Conservation (phyloP, 2,113 vertebrate genomes). For the Psittacus erithacus region DNA sequence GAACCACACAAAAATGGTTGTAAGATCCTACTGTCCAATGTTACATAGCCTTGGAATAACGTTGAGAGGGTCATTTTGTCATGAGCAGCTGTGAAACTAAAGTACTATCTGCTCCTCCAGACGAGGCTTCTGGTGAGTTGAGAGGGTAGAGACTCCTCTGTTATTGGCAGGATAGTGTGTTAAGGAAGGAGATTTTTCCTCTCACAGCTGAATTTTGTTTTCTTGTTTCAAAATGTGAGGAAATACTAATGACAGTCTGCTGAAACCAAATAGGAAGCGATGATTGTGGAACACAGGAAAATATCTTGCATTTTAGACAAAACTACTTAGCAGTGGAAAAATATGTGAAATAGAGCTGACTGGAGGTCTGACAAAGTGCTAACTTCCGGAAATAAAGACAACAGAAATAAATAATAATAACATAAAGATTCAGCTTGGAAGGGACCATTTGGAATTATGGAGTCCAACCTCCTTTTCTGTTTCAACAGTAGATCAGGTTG, state of each 20-base stretch:
- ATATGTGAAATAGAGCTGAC: not conserved
- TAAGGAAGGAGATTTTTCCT: not conserved
- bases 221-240: not conserved
- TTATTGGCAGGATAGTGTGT: not conserved
- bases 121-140: not conserved
- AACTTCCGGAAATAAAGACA: not conserved
- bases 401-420: not conserved
- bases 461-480: not conserved
- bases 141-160: not conserved
- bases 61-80: not conserved
- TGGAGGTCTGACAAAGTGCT: not conserved
- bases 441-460: not conserved
- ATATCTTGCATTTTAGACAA: not conserved
- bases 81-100: not conserved
- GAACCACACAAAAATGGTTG: not conserved
- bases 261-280: not conserved
- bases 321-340: not conserved
- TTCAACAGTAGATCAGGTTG: not conserved
- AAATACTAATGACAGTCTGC: not conserved
- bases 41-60: not conserved
- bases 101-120: not conserved
- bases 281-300: not conserved
- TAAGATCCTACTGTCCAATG: not conserved
- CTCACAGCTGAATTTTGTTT: not conserved
- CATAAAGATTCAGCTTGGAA: not conserved